Percentiles rank a stretch among this genome's conserved stretches.
These are phyloP conservation scores for Tympanoctomys barrerae DNA, from an alignment of 2,797 vertebrate species.

Conservation along the genomic window DNA sequence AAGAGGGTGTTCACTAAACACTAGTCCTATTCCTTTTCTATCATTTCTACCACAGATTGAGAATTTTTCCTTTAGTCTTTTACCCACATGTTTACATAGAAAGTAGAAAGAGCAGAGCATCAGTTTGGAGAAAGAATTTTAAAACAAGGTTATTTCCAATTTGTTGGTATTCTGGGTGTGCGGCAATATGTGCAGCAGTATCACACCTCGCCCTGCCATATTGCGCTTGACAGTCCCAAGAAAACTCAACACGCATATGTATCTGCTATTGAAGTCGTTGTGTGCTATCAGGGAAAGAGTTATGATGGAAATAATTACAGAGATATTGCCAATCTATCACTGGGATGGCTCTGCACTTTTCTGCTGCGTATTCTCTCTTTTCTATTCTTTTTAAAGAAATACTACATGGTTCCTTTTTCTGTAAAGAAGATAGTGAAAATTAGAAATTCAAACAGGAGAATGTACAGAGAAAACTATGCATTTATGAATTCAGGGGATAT, in stretches of 20 bases:
- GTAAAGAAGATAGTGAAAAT: conserved; percentile 26
- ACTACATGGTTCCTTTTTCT: conserved; percentile 31
- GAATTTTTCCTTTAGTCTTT: conserved; percentile 7
- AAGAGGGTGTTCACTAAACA: not conserved
- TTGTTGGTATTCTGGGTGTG: conserved; percentile 56
- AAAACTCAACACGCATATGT: conserved; percentile 60
- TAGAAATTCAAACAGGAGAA: conserved; percentile 49
- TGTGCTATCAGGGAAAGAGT: conserved; percentile 63
- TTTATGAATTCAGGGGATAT: not conserved
- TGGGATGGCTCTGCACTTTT: conserved; percentile 44
- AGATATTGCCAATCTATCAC: conserved; percentile 75
- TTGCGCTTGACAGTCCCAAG: conserved; percentile 42
- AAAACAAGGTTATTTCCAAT: conserved; percentile 53
- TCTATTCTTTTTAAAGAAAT: conserved; percentile 56
- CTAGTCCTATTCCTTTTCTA: not conserved
- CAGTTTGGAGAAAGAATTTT: not conserved
- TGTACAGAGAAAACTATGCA: not conserved
- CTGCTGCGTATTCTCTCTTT: conserved; percentile 35
- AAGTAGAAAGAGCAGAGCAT: conserved; percentile 17
- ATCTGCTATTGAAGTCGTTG: conserved; percentile 43
- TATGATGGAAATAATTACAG: conserved; percentile 78
- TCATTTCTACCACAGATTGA: not conserved
- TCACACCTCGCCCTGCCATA: conserved; percentile 46
- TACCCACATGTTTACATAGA: not conserved
- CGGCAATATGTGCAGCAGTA: not conserved